Evolutionary conservation across 2,888 invertebrate species (phyloP).

Genomic region (Deilephila porcellus): DNA sequence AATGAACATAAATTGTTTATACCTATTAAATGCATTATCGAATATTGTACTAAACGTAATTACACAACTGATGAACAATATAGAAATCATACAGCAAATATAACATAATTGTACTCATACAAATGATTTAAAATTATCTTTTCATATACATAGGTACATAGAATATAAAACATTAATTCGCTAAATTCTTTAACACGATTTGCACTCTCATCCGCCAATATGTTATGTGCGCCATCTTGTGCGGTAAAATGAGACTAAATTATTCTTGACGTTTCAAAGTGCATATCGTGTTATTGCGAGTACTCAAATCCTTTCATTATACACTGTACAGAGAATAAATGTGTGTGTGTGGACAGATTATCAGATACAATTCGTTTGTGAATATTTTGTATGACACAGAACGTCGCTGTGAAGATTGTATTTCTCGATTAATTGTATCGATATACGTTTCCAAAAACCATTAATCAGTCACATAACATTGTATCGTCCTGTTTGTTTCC

Average conservation of each 20-base stretch:
- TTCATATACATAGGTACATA: slow-evolving; percentile 76
- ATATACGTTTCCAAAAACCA: background rate
- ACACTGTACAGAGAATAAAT: slow-evolving; percentile 65
- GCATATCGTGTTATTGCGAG: slow-evolving; percentile 44
- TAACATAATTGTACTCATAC: slow-evolving; percentile 59
- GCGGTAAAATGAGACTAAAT: background rate
- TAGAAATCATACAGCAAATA: slow-evolving; percentile 44
- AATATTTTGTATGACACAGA: slow-evolving; percentile 34
- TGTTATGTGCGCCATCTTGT: slow-evolving; percentile 10
- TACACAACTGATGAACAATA: slow-evolving; percentile 54
- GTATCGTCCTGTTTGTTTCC: background rate
- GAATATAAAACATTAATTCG: slow-evolving; percentile 72
- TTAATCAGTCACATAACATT: background rate
- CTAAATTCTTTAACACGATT: slow-evolving; percentile 31
- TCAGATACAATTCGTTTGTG: slow-evolving; percentile 10
- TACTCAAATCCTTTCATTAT: slow-evolving; percentile 62
- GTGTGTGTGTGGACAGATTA: slow-evolving; percentile 47
- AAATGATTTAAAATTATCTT: slow-evolving; percentile 64
- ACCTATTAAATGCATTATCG: slow-evolving; percentile 76
- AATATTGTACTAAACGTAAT: slow-evolving; percentile 68
- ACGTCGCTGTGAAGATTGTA: background rate
- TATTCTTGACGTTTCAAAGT: slow-evolving; percentile 29
- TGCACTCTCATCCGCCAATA: slow-evolving; percentile 24
- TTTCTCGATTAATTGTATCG: background rate
- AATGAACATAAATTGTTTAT: slow-evolving; percentile 46